Evolutionary conservation across 37 sponge, comb jelly and placozoan genomes (phyloP).

Genomic region (Eunapius fragilis): DNA sequence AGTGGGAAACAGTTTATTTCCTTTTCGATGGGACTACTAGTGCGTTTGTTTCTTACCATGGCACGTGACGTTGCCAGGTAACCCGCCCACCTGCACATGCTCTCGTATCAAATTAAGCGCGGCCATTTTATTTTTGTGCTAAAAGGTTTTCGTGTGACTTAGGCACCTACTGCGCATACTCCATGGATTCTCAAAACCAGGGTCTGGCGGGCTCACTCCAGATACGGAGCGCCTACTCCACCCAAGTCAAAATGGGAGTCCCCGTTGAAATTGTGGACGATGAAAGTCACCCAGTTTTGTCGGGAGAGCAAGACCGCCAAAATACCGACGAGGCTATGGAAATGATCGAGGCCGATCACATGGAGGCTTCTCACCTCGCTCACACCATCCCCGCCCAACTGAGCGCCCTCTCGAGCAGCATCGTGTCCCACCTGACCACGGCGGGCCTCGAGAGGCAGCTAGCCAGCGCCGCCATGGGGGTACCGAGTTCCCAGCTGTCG

Average conservation of each 20-base stretch:
- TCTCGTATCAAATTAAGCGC: slow-evolving; percentile 12
- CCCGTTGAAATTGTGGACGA: slow-evolving; percentile 65
- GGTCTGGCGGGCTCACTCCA: slow-evolving; percentile 4
- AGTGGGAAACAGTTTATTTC: no score
- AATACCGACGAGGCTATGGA: slow-evolving; percentile 53
- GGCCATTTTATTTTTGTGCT: slow-evolving; percentile 30
- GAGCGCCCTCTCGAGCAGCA: neutral
- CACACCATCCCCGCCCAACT: neutral
- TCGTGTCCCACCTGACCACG: neutral
- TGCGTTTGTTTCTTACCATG: no score
- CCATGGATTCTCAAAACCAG: slow-evolving; percentile 42
- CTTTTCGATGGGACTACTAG: no score
- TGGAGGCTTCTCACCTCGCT: neutral
- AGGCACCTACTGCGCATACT: slow-evolving; percentile 33
- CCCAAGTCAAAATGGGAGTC: slow-evolving; percentile 40
- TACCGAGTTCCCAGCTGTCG: neutral
- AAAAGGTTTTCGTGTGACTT: neutral
- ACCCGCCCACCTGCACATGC: slow-evolving; percentile 64
- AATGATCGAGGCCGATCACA: slow-evolving; percentile 24
- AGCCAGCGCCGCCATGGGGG: neutral
- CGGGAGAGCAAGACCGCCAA: slow-evolving; percentile 36
- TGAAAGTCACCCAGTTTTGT: slow-evolving; percentile 15
- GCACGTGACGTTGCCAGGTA: neutral
- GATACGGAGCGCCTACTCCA: slow-evolving; percentile 37
- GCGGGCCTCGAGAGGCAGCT: neutral